Percentiles rank a stretch among this genome's conserved stretches.
phyloP scores from a whole-genome alignment of 2,888 invertebrate genomes.

The Maniola hyperantus region DNA sequence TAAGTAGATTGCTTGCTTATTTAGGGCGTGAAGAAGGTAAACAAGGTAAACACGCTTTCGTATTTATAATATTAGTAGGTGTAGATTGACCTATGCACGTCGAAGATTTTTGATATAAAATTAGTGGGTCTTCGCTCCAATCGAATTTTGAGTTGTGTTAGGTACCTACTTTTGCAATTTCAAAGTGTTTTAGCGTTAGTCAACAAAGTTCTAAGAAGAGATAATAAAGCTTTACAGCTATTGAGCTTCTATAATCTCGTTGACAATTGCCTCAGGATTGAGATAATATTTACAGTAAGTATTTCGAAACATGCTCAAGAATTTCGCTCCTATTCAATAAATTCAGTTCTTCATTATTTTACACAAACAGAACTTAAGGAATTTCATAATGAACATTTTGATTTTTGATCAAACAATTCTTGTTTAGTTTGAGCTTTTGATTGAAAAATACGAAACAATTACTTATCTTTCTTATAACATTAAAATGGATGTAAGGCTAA shows the following conservation, averaged over 20 bases:
- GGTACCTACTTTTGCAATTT: background rate
- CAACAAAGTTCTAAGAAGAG: background rate
- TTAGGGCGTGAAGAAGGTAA: too few species aligned
- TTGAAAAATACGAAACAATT: slow-evolving; percentile 1
- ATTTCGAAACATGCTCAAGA: slow-evolving; percentile 8
- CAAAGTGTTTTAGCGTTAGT: background rate
- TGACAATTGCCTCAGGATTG: background rate
- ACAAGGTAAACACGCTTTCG: too few species aligned
- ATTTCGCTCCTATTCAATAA: slow-evolving; percentile 20
- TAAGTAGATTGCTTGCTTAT: too few species aligned
- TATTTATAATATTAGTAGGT: too few species aligned
- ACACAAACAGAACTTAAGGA: slow-evolving; percentile 26
- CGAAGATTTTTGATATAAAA: too few species aligned
- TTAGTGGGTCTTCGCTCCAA: too few species aligned
- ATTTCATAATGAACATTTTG: slow-evolving; percentile 3
- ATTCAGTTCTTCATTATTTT: slow-evolving; percentile 23
- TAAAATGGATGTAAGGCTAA: too few species aligned
- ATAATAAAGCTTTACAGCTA: background rate
- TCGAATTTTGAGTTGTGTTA: too few species aligned
- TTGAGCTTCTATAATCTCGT: slow-evolving; percentile 3
- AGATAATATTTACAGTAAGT: slow-evolving; percentile 3
- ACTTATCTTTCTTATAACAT: background rate
- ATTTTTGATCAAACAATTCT: slow-evolving; percentile 2
- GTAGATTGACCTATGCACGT: too few species aligned
- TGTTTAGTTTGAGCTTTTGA: background rate